Conservation (phyloP, 2,113 vertebrate species). For the Notarius quadriscutis region DNA sequence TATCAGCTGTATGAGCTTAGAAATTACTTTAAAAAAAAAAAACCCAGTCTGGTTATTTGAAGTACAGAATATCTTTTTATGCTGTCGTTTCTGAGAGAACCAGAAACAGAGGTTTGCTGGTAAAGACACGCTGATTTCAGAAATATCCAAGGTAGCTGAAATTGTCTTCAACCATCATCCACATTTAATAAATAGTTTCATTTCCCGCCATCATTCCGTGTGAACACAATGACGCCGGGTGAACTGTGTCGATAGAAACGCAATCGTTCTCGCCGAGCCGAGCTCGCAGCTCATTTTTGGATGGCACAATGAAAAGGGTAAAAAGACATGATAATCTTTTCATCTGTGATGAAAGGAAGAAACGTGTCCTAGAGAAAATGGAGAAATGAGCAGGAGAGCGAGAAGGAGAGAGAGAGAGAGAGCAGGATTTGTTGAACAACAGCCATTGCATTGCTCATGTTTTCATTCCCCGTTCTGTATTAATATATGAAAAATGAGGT, state of each 20-base stretch:
- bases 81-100: not conserved
- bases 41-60: not conserved
- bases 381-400: not conserved
- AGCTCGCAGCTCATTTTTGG: not conserved
- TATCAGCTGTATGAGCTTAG: conserved; percentile 6
- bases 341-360: conserved; percentile 8
- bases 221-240: not conserved
- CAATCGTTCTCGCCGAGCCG: not conserved
- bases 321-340: not conserved
- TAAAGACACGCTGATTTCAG: not conserved
- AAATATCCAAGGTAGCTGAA: not conserved
- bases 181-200: conserved; percentile 22
- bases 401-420: not conserved
- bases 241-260: conserved; percentile 20
- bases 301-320: not conserved
- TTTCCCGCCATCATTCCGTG: not conserved
- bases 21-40: not conserved
- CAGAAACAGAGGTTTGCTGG: not conserved
- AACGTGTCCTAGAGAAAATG: not conserved
- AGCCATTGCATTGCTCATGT: conserved; percentile 16
- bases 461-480: conserved; percentile 32
- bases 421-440: conserved; percentile 6
- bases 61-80: not conserved
- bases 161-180: not conserved
- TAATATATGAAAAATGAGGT: conserved; percentile 40